Percentiles rank a stretch among this genome's conserved stretches.
phyloP scores from a whole-genome alignment of 2,797 vertebrate species.

The Acanthiza pusilla region DNA sequence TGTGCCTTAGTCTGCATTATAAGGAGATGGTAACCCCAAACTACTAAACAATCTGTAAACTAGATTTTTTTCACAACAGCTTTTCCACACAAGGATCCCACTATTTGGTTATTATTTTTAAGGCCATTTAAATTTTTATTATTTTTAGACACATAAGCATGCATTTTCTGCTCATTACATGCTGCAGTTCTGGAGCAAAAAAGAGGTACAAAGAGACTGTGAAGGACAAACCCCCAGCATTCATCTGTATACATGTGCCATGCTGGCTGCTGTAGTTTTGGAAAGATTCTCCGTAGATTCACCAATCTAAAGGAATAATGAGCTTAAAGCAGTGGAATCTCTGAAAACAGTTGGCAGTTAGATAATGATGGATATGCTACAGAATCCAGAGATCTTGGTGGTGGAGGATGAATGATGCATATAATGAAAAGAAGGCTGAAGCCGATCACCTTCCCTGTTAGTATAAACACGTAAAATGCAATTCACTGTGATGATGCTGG shows the following conservation, averaged over 20 bases:
- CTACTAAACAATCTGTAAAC: slow-evolving; percentile 4
- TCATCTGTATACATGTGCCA: slow-evolving; percentile 69
- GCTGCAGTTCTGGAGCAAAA: slow-evolving; percentile 55
- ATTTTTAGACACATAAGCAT: slow-evolving; percentile 55
- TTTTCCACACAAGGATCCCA: neutral
- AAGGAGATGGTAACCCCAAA: neutral
- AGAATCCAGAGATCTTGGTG: slow-evolving; percentile 57
- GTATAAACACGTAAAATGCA: slow-evolving; percentile 56
- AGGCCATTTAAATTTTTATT: slow-evolving; percentile 17
- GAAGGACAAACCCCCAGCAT: slow-evolving; percentile 67
- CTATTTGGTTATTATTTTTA: slow-evolving; percentile 40
- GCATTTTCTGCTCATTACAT: slow-evolving; percentile 72
- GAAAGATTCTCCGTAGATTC: slow-evolving; percentile 66
- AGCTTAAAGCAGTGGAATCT: slow-evolving; percentile 75
- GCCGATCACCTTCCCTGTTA: slow-evolving; percentile 61
- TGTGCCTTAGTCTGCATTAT: neutral
- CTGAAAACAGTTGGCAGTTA: slow-evolving; percentile 76
- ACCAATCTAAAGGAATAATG: slow-evolving; percentile 76
- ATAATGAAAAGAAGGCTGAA: slow-evolving; percentile 68
- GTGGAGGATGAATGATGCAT: slow-evolving; percentile 63
- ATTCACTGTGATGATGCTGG: slow-evolving; percentile 57
- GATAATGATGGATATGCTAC: slow-evolving; percentile 73
- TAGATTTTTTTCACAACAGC: slow-evolving; percentile 3
- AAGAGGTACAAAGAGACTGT: slow-evolving; percentile 66
- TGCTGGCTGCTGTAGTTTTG: slow-evolving; percentile 66